Evolutionary conservation across 2,797 vertebrate genomes (phyloP).

Genomic region (Thalassophryne amazonica): DNA sequence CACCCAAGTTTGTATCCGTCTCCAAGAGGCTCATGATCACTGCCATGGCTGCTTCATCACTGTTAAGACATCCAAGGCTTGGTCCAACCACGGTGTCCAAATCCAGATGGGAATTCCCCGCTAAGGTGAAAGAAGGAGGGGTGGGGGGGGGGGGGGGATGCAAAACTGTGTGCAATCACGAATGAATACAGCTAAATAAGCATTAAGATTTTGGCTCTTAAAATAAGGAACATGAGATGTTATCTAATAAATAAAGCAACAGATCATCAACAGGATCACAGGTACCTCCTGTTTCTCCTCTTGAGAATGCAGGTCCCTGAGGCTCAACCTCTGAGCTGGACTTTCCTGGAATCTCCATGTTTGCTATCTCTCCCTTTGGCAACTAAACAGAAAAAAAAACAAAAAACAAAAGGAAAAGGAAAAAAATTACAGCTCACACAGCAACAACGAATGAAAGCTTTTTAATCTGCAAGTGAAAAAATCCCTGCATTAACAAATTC

Average conservation of each 20-base stretch:
- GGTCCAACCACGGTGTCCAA: slow-evolving; percentile 84
- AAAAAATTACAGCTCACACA: neutral
- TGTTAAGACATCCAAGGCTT: slow-evolving; percentile 75
- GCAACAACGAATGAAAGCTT: neutral
- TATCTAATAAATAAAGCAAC: no score
- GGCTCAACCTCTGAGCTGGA: slow-evolving; percentile 71
- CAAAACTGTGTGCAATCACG: no score
- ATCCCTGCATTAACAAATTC: no score
- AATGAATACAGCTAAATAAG: no score
- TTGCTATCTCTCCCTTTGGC: slow-evolving; percentile 75
- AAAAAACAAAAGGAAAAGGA: no score
- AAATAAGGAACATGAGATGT: no score
- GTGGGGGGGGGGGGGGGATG: neutral
- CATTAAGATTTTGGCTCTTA: no score
- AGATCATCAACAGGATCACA: neutral
- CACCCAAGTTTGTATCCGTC: slow-evolving; percentile 86
- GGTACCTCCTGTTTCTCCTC: slow-evolving; percentile 79
- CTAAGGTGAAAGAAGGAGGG: slow-evolving; percentile 71
- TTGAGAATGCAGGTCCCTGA: slow-evolving; percentile 67
- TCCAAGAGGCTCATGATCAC: slow-evolving; percentile 94
- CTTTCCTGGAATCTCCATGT: slow-evolving; percentile 72
- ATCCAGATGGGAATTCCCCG: slow-evolving; percentile 83
- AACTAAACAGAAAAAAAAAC: slow-evolving; percentile 53
- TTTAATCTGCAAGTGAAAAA: neutral
- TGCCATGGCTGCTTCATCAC: slow-evolving; percentile 86